Conservation (phyloP, 2,888 invertebrate genomes). For the Graphium colonna region DNA sequence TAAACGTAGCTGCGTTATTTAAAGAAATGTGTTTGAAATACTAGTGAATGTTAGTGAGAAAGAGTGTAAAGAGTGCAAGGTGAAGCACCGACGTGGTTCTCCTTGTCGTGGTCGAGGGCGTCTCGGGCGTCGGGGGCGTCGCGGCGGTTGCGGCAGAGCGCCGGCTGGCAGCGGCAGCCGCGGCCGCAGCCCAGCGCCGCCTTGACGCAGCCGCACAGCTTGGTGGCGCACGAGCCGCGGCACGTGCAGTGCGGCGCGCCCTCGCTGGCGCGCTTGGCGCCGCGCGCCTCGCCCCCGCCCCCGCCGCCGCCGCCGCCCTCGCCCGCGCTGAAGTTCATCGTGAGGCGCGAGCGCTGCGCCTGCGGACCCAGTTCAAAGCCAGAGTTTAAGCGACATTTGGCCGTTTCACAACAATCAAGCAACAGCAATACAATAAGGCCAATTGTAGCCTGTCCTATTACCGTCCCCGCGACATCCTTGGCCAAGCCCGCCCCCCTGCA, state of each 20-base stretch:
- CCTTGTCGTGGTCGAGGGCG: conserved; percentile 73
- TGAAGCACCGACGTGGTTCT: conserved; percentile 41
- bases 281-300: conserved; percentile 31
- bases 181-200: conserved; percentile 57
- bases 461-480: no score
- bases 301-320: no score
- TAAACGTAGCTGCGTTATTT: no score
- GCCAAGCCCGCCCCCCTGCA: no score
- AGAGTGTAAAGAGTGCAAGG: not conserved
- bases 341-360: conserved; percentile 61
- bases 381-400: no score
- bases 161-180: conserved; percentile 76
- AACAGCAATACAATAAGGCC: no score
- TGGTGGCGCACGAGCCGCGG: conserved; percentile 78
- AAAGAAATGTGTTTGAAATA: no score
- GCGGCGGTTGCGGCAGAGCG: conserved; percentile 58
- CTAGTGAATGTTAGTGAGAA: no score
- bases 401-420: no score
- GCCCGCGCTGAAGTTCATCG: conserved; percentile 58
- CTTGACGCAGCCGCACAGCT: conserved; percentile 82
- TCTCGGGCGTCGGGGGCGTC: conserved; percentile 44
- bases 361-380: no score
- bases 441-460: no score
- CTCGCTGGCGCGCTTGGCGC: conserved; percentile 77
- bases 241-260: conserved; percentile 82